Percentiles rank a stretch among this genome's conserved stretches.
Evolutionary conservation across 2,797 vertebrate species (phyloP).

Genomic region (Cossypha heuglini): DNA sequence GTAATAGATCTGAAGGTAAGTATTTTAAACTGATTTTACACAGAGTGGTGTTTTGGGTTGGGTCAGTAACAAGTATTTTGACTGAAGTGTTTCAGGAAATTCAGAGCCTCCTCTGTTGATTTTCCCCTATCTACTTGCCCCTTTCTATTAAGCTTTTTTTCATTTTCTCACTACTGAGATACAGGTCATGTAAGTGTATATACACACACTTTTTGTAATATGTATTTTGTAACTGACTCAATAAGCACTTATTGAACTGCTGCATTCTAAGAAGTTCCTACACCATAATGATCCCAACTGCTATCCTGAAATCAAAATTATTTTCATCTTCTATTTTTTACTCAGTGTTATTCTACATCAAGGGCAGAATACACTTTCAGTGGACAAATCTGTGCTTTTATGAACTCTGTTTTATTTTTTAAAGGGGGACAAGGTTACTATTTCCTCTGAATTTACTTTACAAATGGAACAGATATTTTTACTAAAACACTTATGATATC

Average conservation of each 20-base stretch:
- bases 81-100: not conserved
- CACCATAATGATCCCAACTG: not conserved
- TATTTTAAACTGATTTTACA: not conserved
- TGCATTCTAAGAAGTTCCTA: not conserved
- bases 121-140: not conserved
- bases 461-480: not conserved
- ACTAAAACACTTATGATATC: not conserved
- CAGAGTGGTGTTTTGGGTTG: accelerated
- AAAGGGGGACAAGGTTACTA: not conserved
- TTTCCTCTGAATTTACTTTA: not conserved
- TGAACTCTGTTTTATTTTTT: not conserved
- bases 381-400: not conserved
- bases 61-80: not conserved
- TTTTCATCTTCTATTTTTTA: not conserved
- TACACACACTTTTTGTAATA: not conserved
- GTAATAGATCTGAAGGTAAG: not conserved
- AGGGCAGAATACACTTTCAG: not conserved
- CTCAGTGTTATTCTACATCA: not conserved
- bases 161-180: not conserved
- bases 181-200: not conserved
- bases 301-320: not conserved
- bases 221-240: not conserved
- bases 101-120: not conserved
- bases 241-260: not conserved
- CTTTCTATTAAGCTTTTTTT: not conserved